Evolutionary conservation across 2,888 invertebrate genomes (phyloP).

Genomic region (Brenthis ino): DNA sequence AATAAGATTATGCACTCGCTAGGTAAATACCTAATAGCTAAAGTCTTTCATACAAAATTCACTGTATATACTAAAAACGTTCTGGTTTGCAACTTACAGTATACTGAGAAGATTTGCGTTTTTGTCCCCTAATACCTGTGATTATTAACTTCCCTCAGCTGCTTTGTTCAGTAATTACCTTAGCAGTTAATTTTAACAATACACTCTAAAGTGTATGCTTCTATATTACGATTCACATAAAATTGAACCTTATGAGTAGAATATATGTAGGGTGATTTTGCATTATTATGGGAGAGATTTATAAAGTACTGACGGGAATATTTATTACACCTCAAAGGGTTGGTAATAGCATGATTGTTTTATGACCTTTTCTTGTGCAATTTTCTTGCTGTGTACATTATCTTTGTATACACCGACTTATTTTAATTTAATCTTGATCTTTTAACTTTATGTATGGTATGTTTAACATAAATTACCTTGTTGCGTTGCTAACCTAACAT

Average conservation of each 20-base stretch:
- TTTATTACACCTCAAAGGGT: slow-evolving; percentile 79
- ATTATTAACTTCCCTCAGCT: slow-evolving; percentile 65
- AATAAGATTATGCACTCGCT: too few relatives aligned
- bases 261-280: slow-evolving; percentile 44
- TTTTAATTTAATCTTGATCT: slow-evolving; percentile 29
- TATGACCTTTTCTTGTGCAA: slow-evolving; percentile 76
- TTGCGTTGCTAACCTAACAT: too few relatives aligned
- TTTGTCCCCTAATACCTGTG: slow-evolving; percentile 62
- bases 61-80: slow-evolving; percentile 38
- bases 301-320: slow-evolving; percentile 58
- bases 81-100: slow-evolving; percentile 53
- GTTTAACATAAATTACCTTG: too few relatives aligned
- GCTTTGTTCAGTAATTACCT: slow-evolving; percentile 72
- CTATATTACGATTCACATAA: background rate
- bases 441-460: background rate
- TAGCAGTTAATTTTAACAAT: slow-evolving; percentile 64
- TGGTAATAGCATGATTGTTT: slow-evolving; percentile 73
- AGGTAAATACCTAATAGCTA: slow-evolving; percentile 2
- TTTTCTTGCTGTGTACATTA: slow-evolving; percentile 68
- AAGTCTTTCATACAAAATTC: slow-evolving; percentile 5
- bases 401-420: slow-evolving; percentile 43
- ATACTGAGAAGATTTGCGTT: slow-evolving; percentile 58
- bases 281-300: slow-evolving; percentile 9
- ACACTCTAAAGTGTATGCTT: slow-evolving; percentile 39
- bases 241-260: slow-evolving; percentile 40